Percentiles rank a stretch among this genome's conserved stretches.
These are phyloP conservation scores for Parauchenoglanis ngamensis DNA, from an alignment of 2,797 vertebrate genomes.

Conservation along the genomic window DNA sequence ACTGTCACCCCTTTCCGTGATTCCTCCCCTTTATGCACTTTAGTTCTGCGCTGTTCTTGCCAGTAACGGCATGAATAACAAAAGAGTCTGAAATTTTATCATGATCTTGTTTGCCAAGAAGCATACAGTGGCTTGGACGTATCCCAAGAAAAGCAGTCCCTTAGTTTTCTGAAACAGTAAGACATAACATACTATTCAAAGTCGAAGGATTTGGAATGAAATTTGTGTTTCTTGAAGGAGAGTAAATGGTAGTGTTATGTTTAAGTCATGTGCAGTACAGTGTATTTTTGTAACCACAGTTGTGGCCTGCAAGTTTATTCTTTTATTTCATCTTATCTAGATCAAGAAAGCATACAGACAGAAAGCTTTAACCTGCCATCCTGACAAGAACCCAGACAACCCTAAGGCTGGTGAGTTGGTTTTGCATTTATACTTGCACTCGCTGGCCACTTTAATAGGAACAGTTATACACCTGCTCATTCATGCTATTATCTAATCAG, in stretches of 20 bases:
- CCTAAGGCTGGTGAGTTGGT: slow-evolving; percentile 87
- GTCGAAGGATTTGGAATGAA: background rate
- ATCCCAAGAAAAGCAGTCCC: slow-evolving; percentile 27
- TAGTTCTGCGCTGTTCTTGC: slow-evolving; percentile 39
- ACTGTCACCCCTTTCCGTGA: slow-evolving; percentile 44
- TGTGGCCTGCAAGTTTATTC: slow-evolving; percentile 3
- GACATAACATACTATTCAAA: slow-evolving; percentile 15
- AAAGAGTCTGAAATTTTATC: slow-evolving; percentile 50
- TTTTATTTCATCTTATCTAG: slow-evolving; percentile 67
- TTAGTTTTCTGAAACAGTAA: slow-evolving; percentile 32
- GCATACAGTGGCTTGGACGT: slow-evolving; percentile 41
- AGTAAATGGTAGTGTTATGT: slow-evolving; percentile 1
- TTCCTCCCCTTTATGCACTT: slow-evolving; percentile 31
- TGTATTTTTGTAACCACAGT: slow-evolving; percentile 5
- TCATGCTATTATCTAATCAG: background rate
- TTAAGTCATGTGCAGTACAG: background rate
- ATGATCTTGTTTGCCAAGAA: slow-evolving; percentile 48
- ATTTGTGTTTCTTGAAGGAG: background rate
- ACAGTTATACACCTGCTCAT: background rate
- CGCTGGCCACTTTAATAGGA: background rate
- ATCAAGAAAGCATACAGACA: slow-evolving; percentile 95
- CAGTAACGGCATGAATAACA: slow-evolving; percentile 55
- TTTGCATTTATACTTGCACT: background rate
- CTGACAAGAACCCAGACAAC: slow-evolving; percentile 96
- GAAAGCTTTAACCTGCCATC: slow-evolving; percentile 93